Conservation (phyloP, 2,113 vertebrate species). For the Uria lomvia region DNA sequence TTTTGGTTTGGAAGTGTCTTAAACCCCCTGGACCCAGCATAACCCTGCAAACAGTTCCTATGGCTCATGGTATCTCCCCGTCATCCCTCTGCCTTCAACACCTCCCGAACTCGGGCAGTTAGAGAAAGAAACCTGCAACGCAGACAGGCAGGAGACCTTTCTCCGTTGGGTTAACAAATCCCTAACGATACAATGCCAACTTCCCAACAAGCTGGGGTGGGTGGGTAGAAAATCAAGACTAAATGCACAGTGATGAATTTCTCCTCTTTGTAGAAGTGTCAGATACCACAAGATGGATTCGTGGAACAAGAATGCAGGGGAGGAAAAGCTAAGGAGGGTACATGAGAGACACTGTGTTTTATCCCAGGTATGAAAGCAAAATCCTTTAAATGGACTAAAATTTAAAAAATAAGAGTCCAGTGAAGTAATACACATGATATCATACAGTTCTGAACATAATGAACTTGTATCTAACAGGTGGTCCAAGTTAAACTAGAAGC, state of each 20-base stretch:
- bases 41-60: background rate
- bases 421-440: background rate
- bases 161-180: background rate
- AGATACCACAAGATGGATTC: background rate
- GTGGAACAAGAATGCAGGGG: background rate
- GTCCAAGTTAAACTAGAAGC: background rate
- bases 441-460: background rate
- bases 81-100: background rate
- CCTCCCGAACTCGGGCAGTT: background rate
- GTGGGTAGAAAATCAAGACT: background rate
- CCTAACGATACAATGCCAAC: background rate
- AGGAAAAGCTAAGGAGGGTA: background rate
- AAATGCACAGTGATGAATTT: background rate
- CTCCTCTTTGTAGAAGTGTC: background rate
- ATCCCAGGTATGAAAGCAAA: background rate
- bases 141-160: background rate
- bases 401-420: background rate
- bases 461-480: background rate
- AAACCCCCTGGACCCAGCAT: background rate
- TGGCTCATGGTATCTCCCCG: background rate
- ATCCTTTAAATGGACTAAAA: background rate
- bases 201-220: background rate
- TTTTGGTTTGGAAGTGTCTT: background rate
- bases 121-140: background rate
- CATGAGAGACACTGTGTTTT: background rate